Conservation (phyloP, 2,888 invertebrate species). For the Tridacna gigas region DNA sequence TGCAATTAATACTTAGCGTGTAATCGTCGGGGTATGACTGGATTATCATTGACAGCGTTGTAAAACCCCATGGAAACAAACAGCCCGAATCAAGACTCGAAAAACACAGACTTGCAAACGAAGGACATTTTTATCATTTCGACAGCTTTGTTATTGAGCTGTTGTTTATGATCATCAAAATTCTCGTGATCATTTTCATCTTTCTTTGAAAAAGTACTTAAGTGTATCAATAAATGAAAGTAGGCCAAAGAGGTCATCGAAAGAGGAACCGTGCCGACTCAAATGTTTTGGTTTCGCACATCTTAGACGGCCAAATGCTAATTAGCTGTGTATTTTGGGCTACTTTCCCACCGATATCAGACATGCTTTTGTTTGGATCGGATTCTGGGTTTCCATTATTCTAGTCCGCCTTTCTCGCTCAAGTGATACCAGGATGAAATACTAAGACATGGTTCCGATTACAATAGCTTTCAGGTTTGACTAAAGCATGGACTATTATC, state of each 20-base stretch:
- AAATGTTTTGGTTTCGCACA: background rate
- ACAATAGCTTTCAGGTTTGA: background rate
- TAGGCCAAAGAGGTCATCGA: slow-evolving; percentile 5
- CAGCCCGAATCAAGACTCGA: no score
- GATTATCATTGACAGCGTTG: no score
- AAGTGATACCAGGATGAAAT: background rate
- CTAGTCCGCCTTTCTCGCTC: background rate
- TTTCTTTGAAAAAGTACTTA: background rate
- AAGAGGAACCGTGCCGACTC: background rate
- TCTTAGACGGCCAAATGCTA: slow-evolving; percentile 25
- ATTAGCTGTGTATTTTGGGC: background rate
- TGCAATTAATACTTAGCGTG: no score
- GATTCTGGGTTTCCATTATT: slow-evolving; percentile 10
- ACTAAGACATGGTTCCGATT: slow-evolving; percentile 3
- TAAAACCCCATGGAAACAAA: no score
- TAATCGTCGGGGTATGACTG: no score
- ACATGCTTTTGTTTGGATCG: slow-evolving; percentile 2
- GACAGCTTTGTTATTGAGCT: no score
- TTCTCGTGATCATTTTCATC: no score
- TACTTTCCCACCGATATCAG: slow-evolving; percentile 22
- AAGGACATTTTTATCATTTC: no score
- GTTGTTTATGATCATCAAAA: no score
- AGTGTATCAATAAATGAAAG: background rate
- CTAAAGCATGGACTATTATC: background rate
- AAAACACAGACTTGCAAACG: no score